phyloP scores from a whole-genome alignment of 1,140 invertebrate species.

The Cotesia vestalis region DNA sequence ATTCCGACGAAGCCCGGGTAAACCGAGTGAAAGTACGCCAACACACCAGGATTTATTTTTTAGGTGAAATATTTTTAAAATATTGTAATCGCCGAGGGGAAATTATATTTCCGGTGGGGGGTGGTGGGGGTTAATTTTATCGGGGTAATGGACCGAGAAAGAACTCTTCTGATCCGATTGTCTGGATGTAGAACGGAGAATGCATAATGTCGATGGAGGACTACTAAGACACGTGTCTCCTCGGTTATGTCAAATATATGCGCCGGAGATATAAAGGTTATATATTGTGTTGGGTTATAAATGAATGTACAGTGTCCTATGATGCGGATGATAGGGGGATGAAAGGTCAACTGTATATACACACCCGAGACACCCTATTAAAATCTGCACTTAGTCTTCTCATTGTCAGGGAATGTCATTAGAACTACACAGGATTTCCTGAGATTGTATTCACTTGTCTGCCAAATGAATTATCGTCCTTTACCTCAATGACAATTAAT shows the following conservation, averaged over 20 bases:
- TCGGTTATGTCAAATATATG: too few relatives aligned
- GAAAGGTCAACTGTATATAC: slow-evolving; percentile 39
- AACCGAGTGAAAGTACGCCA: slow-evolving; percentile 18
- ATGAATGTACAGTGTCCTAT: slow-evolving; percentile 14
- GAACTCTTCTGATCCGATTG: not conserved
- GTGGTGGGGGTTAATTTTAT: slow-evolving; percentile 5
- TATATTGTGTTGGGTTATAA: not conserved
- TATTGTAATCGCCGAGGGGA: not conserved
- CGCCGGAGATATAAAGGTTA: not conserved
- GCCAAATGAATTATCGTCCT: too few relatives aligned
- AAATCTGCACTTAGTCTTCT: slow-evolving; percentile 44
- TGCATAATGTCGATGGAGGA: not conserved
- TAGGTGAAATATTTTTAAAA: too few relatives aligned
- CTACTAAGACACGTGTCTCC: slow-evolving; percentile 11
- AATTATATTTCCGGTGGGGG: slow-evolving; percentile 8
- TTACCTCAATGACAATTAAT: slow-evolving; percentile 4
- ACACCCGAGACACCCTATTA: slow-evolving; percentile 36
- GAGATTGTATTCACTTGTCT: not conserved
- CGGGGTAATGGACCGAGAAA: not conserved
- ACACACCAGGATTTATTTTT: slow-evolving; percentile 17
- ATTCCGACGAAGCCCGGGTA: slow-evolving; percentile 14
- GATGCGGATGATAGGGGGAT: slow-evolving; percentile 25
- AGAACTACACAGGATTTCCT: slow-evolving; percentile 44
- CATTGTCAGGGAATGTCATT: slow-evolving; percentile 43
- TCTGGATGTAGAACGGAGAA: not conserved